phyloP scores from a whole-genome alignment of 2,888 invertebrate genomes.

The Imbricaverruca yamaguchii region DNA sequence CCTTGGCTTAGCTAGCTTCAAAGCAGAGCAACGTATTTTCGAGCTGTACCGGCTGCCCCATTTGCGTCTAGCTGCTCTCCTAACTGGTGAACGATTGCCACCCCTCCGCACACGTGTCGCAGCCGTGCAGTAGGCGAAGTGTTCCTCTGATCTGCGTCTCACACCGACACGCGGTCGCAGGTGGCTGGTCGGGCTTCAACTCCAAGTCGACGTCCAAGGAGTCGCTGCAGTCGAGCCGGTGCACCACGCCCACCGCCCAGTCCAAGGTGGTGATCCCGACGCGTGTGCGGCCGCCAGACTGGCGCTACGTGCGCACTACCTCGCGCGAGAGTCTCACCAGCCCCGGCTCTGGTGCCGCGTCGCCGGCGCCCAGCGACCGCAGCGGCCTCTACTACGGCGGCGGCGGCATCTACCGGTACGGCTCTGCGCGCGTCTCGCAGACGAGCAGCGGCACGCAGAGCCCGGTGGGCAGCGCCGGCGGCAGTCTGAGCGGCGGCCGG shows the following conservation, averaged over 20 bases:
- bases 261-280: slow-evolving; percentile 48
- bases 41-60: background rate
- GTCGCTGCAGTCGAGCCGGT: slow-evolving; percentile 29
- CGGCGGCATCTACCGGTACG: slow-evolving; percentile 25
- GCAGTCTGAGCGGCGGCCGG: slow-evolving; percentile 27
- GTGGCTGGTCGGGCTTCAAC: slow-evolving; percentile 55
- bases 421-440: slow-evolving; percentile 26
- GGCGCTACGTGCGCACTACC: slow-evolving; percentile 59
- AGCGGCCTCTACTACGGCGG: slow-evolving; percentile 37
- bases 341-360: slow-evolving; percentile 40
- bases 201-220: slow-evolving; percentile 49
- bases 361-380: slow-evolving; percentile 36
- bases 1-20: too few species aligned
- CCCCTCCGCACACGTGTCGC: too few species aligned
- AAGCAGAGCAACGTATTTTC: too few species aligned
- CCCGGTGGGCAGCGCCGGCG: slow-evolving; percentile 30
- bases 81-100: too few species aligned
- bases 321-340: slow-evolving; percentile 58
- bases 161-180: slow-evolving; percentile 36
- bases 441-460: slow-evolving; percentile 33
- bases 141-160: background rate
- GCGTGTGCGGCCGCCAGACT: slow-evolving; percentile 38
- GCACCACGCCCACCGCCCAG: slow-evolving; percentile 27
- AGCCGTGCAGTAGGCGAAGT: too few species aligned
- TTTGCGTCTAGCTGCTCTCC: background rate